Evolutionary conservation across 2,113 vertebrate species (phyloP).

Genomic region (Lampris megalopsis): DNA sequence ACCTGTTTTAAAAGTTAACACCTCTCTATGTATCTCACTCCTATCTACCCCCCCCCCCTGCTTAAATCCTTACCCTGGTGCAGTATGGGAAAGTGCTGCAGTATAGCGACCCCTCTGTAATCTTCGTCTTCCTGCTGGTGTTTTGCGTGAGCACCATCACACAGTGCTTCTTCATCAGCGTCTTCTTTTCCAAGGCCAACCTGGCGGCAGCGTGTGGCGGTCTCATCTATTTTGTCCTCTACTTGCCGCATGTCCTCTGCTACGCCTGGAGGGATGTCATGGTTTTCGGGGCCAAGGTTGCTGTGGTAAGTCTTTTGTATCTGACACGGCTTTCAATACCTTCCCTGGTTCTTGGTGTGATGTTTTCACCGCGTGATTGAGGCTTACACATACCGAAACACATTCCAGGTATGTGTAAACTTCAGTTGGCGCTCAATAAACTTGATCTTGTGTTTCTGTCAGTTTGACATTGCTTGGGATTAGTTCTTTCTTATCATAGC

Average conservation of each 20-base stretch:
- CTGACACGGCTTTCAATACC: slow-evolving; percentile 31
- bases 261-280: slow-evolving; percentile 94
- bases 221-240: slow-evolving; percentile 95
- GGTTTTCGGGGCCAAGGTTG: slow-evolving; percentile 87
- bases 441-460: slow-evolving; percentile 21
- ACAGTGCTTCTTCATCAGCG: slow-evolving; percentile 97
- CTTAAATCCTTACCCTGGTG: not conserved
- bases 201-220: slow-evolving; percentile 95
- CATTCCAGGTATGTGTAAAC: too few species aligned
- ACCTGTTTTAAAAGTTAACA: not conserved
- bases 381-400: too few species aligned
- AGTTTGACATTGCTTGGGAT: slow-evolving; percentile 19
- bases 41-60: not conserved
- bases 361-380: slow-evolving; percentile 6
- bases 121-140: slow-evolving; percentile 93
- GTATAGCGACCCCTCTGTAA: slow-evolving; percentile 93
- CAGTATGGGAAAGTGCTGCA: slow-evolving; percentile 93
- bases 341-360: slow-evolving; percentile 2
- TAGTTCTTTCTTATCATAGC: not conserved
- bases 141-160: slow-evolving; percentile 92
- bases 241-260: slow-evolving; percentile 92
- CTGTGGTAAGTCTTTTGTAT: slow-evolving; percentile 84
- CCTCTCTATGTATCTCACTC: not conserved
- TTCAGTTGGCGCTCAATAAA: too few species aligned
- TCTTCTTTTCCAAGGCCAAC: slow-evolving; percentile 96